These are phyloP conservation scores for Xiphorhynchus erythropygius DNA, from an alignment of 2,797 vertebrate genomes.

Conservation along the genomic window DNA sequence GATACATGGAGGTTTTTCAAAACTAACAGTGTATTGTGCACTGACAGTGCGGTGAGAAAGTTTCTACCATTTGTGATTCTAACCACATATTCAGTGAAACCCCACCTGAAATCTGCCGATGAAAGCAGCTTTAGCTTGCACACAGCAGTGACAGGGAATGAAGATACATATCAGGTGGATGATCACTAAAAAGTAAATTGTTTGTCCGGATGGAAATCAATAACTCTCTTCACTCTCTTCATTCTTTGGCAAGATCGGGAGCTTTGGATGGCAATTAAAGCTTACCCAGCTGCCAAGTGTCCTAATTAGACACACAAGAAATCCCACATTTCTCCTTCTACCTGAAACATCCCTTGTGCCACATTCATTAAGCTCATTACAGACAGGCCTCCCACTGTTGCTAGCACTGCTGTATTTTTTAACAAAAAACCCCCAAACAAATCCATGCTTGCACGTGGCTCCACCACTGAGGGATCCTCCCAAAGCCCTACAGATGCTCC, in stretches of 20 bases:
- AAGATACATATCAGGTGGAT: constrained; percentile 35
- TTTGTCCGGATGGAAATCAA: constrained; percentile 52
- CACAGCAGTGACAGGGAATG: background rate
- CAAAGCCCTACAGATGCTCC: background rate
- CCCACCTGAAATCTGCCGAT: background rate
- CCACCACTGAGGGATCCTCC: background rate
- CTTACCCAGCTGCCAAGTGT: constrained; percentile 32
- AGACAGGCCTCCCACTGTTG: background rate
- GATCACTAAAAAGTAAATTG: constrained; percentile 45
- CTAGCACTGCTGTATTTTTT: background rate
- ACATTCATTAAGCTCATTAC: constrained; percentile 19
- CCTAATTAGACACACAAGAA: constrained; percentile 34
- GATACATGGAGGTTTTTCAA: background rate
- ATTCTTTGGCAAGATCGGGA: constrained; percentile 18
- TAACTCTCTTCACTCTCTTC: constrained; percentile 20
- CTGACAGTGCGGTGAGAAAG: background rate
- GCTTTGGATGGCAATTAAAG: constrained; percentile 46
- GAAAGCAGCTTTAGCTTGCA: constrained; percentile 14
- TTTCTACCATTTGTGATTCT: background rate
- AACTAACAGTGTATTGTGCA: background rate
- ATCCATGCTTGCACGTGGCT: background rate
- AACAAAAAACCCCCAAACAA: background rate
- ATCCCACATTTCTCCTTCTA: background rate
- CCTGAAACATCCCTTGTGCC: background rate
- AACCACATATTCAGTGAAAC: background rate